A percentile compares a stretch with the other conserved stretches of the same genome.
These are phyloP conservation scores for Monomorium pharaonis DNA, from an alignment of 1,140 invertebrate species.

Conservation along the genomic window DNA sequence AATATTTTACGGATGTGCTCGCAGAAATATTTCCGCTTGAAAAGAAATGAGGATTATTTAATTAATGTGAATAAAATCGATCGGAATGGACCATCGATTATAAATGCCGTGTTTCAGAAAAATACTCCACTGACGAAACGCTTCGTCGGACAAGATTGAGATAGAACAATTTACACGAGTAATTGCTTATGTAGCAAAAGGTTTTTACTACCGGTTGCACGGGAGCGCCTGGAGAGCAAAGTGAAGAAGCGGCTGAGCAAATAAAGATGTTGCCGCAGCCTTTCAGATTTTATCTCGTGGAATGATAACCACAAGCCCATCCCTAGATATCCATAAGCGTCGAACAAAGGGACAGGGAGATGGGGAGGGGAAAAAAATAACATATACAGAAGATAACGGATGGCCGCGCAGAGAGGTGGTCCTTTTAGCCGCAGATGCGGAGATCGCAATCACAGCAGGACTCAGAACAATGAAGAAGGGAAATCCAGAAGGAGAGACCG, in stretches of 20 bases:
- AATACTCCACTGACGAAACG: neutral
- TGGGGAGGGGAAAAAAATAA: slow-evolving; percentile 21
- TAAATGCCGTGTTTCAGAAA: neutral
- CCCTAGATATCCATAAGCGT: neutral
- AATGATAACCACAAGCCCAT: slow-evolving; percentile 44
- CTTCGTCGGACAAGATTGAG: neutral
- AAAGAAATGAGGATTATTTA: neutral
- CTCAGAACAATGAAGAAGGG: slow-evolving; percentile 37
- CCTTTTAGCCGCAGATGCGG: slow-evolving; percentile 61
- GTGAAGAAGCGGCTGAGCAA: slow-evolving; percentile 23
- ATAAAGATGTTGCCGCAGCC: slow-evolving; percentile 32
- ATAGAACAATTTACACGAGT: neutral
- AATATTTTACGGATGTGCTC: neutral
- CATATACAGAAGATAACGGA: slow-evolving; percentile 53
- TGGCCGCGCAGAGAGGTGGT: slow-evolving; percentile 49
- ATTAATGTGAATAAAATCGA: slow-evolving; percentile 1
- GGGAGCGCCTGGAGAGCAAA: neutral
- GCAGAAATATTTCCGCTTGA: neutral
- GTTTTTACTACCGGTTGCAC: slow-evolving; percentile 25
- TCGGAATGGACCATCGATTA: neutral
- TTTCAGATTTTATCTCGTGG: slow-evolving; percentile 34
- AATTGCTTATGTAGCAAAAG: neutral
- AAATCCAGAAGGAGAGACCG: slow-evolving; percentile 22
- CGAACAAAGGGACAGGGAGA: slow-evolving; percentile 46
- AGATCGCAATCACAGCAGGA: slow-evolving; percentile 66